phyloP scores from a whole-genome alignment of 2,888 invertebrate species.

The Drosophila pseudotakahashii region DNA sequence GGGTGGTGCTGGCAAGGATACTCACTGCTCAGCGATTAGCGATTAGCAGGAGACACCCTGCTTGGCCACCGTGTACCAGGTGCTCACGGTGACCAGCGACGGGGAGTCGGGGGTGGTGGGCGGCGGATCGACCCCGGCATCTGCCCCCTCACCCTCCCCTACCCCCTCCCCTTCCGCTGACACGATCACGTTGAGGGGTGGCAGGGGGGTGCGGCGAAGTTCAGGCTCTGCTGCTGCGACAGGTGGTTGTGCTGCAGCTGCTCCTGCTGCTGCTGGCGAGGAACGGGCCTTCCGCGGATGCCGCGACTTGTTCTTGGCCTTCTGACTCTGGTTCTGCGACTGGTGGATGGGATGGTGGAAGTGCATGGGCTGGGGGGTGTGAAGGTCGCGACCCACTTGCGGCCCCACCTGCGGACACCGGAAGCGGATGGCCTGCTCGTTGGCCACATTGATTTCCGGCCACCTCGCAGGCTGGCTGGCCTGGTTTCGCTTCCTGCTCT shows the following conservation, averaged over 20 bases:
- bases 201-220: conserved; percentile 31
- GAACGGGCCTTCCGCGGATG: conserved; percentile 26
- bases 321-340: conserved; percentile 29
- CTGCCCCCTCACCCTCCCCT: background rate
- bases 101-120: conserved; percentile 82
- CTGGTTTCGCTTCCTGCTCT: conserved; percentile 55
- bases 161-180: background rate
- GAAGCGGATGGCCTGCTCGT: conserved; percentile 81
- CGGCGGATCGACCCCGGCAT: no score
- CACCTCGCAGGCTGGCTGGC: conserved; percentile 39
- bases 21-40: conserved; percentile 33
- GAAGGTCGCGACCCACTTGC: conserved; percentile 77
- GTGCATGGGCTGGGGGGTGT: conserved; percentile 76
- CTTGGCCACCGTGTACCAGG: conserved; percentile 85
- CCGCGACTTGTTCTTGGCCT: conserved; percentile 21
- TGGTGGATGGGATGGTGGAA: conserved; percentile 79
- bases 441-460: conserved; percentile 76
- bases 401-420: conserved; percentile 83
- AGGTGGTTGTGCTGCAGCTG: conserved; percentile 1
- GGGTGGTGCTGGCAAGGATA: conserved; percentile 30
- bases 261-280: conserved; percentile 12
- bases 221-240: conserved; percentile 17
- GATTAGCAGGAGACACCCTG: conserved; percentile 84
- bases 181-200: conserved; percentile 22
- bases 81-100: conserved; percentile 84